Evolutionary conservation across 2,888 invertebrate species (phyloP).

Genomic region (Pherbina coryleti): DNA sequence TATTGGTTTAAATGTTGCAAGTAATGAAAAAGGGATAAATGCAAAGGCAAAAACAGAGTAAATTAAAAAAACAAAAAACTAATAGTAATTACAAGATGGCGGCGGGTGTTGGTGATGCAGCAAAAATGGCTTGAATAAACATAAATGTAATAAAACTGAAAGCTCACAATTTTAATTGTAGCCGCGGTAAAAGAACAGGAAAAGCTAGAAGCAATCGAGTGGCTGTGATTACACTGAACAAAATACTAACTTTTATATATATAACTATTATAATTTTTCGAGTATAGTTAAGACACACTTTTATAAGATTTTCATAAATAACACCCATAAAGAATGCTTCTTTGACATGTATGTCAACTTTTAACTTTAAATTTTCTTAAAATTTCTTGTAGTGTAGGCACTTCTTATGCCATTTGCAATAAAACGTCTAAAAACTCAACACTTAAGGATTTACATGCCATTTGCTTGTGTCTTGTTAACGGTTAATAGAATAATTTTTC

Average conservation of each 20-base stretch:
- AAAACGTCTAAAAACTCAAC: background rate
- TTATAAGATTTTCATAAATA: no score
- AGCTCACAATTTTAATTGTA: conserved; percentile 33
- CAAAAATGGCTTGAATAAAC: background rate
- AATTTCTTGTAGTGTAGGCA: no score
- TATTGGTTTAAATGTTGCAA: conserved; percentile 37
- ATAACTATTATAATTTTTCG: no score
- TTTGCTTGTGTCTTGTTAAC: background rate
- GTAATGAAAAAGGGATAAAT: conserved; percentile 2
- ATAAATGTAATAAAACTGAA: conserved; percentile 33
- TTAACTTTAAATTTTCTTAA: no score
- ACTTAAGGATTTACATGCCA: conserved; percentile 3
- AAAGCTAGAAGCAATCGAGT: background rate
- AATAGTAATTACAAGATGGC: conserved; percentile 5
- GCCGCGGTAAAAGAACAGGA: background rate
- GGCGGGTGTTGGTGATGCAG: background rate
- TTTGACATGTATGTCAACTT: no score
- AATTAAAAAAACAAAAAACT: background rate
- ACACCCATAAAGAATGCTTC: no score
- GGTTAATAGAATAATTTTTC: background rate
- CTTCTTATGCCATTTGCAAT: background rate
- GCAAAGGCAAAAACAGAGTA: background rate
- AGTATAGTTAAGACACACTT: no score
- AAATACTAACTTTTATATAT: no score
- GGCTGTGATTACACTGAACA: background rate